Conservation (phyloP, 53 echinoderm and acorn worm species). For the Pentamera pediparva region DNA sequence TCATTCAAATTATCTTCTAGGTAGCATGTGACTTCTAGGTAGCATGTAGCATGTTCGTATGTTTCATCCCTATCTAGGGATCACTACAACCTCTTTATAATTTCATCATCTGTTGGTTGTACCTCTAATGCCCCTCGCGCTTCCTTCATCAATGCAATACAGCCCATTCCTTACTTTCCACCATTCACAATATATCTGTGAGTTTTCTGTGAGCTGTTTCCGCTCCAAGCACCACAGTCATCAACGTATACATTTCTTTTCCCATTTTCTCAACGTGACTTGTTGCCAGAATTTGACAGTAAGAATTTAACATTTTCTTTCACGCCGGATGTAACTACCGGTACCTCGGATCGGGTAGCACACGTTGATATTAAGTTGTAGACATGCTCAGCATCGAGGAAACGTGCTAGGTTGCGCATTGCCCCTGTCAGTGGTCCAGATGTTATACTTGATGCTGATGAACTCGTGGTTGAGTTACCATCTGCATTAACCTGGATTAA, state of each 20-base stretch:
- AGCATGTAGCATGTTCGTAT: neutral
- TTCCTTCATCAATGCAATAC: neutral
- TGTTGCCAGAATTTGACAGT: neutral
- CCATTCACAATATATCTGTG: slow-evolving; percentile 1
- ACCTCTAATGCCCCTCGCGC: neutral
- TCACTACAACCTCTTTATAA: slow-evolving; percentile 3
- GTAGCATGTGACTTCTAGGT: neutral
- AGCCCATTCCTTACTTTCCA: neutral
- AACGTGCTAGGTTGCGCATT: no score
- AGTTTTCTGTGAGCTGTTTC: neutral
- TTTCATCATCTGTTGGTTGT: slow-evolving; percentile 15
- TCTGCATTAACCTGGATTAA: no score
- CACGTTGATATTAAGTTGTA: neutral
- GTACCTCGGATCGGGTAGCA: neutral
- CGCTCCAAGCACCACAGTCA: slow-evolving; percentile 20
- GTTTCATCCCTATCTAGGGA: neutral
- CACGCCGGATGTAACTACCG: neutral
- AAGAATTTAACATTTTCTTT: neutral
- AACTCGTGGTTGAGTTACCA: no score
- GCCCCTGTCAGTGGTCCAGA: no score
- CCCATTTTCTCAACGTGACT: neutral
- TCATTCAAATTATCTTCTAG: neutral
- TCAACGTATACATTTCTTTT: neutral
- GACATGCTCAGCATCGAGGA: no score
- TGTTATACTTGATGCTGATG: no score